Percentiles rank a stretch among this genome's conserved stretches.
Evolutionary conservation across 2,113 vertebrate genomes (phyloP).

Genomic region (Patagioenas fasciata): DNA sequence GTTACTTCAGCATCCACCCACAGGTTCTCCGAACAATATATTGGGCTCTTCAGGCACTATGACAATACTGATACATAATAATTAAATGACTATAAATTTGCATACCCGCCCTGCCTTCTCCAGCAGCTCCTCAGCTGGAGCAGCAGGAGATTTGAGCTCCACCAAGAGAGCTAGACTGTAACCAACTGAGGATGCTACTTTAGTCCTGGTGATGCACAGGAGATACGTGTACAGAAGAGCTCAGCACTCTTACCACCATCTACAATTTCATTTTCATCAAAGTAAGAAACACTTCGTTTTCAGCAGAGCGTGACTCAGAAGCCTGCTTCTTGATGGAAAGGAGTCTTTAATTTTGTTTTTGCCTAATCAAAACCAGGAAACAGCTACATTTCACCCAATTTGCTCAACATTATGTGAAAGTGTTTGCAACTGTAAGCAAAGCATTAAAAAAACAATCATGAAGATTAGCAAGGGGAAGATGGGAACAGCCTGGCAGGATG

Average conservation of each 20-base stretch:
- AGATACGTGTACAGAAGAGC: accelerated
- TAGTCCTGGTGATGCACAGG: neutral
- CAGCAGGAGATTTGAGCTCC: neutral
- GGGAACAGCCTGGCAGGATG: neutral
- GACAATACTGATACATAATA: constrained; percentile 13
- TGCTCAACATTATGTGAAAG: neutral
- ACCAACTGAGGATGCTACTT: neutral
- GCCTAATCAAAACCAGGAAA: neutral
- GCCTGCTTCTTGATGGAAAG: neutral
- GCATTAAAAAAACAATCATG: neutral
- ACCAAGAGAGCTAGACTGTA: neutral
- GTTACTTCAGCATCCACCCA: constrained; percentile 31
- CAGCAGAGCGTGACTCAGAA: neutral
- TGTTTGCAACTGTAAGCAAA: constrained; percentile 16
- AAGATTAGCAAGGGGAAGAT: neutral
- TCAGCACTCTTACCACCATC: neutral
- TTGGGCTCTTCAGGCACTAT: constrained; percentile 17
- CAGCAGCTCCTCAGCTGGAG: neutral
- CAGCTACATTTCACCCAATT: neutral
- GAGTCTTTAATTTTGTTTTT: neutral
- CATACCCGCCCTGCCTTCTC: neutral
- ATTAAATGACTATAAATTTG: constrained; percentile 1
- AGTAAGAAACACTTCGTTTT: neutral
- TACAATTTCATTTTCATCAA: neutral
- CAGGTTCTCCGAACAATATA: neutral